A percentile compares a stretch with the other conserved stretches of the same genome.
Conservation (phyloP, 2,797 vertebrate species). For the Ispidina lecontei region DNA sequence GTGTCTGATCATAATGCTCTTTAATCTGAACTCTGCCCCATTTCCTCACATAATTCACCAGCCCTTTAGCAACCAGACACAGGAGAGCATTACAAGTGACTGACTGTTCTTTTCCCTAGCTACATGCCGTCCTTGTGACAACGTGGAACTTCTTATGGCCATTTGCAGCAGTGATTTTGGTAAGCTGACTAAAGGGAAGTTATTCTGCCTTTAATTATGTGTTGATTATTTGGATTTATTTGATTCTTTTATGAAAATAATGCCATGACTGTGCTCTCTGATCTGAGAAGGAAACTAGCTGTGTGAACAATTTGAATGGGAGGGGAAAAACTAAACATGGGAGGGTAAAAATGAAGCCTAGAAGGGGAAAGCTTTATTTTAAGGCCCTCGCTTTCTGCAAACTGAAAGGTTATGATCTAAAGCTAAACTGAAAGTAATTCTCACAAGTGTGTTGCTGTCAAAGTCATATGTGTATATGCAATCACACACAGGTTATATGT, state of each 20-base stretch:
- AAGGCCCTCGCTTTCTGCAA: not conserved
- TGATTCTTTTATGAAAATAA: not conserved
- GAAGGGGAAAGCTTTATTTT: not conserved
- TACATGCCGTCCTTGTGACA: conserved; percentile 82
- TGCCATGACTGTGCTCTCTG: not conserved
- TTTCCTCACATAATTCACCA: not conserved
- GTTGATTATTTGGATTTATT: not conserved
- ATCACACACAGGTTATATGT: too few relatives aligned
- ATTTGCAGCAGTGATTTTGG: conserved; percentile 88
- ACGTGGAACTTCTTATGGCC: conserved; percentile 83
- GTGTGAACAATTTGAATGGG: not conserved
- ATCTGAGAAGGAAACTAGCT: not conserved
- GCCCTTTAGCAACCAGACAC: not conserved
- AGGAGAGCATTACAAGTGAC: not conserved
- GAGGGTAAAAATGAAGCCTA: not conserved
- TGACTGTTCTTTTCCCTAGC: conserved; percentile 53
- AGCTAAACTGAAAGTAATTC: not conserved
- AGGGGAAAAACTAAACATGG: not conserved
- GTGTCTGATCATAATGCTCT: not conserved
- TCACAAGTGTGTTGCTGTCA: not conserved
- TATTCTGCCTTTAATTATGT: not conserved
- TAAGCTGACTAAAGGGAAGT: conserved; percentile 45
- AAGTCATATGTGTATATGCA: fast-evolving
- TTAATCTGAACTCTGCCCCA: not conserved
- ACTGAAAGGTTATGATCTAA: not conserved